These are phyloP conservation scores for Zosterops pallidus DNA, from an alignment of 2,113 vertebrate species.

Conservation along the genomic window DNA sequence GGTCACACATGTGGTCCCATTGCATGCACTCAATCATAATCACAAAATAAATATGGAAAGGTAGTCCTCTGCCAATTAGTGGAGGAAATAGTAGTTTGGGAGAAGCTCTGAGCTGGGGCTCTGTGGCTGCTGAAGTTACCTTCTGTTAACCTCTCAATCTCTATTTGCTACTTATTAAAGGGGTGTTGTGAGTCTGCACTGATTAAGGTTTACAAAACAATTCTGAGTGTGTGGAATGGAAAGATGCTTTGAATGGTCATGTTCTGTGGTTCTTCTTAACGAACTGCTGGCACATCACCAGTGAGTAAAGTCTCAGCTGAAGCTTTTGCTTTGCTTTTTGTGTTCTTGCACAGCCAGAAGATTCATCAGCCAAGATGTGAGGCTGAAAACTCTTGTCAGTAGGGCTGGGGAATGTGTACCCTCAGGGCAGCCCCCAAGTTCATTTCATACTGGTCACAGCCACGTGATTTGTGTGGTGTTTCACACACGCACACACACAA, in stretches of 20 bases:
- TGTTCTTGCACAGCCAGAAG: neutral
- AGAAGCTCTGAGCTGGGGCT: neutral
- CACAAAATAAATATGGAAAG: neutral
- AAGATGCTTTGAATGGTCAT: neutral
- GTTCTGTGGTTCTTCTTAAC: neutral
- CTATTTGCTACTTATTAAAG: neutral
- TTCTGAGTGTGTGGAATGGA: neutral
- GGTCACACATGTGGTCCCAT: neutral
- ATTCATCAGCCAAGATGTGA: neutral
- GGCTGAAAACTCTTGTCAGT: neutral
- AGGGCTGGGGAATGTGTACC: neutral
- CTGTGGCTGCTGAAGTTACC: neutral
- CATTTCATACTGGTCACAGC: neutral
- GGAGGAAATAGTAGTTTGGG: neutral
- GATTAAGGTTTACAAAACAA: neutral
- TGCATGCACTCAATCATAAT: neutral
- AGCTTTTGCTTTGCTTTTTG: neutral
- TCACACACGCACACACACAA: neutral
- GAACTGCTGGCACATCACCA: neutral
- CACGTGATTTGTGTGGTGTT: rapidly evolving
- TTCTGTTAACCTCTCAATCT: neutral
- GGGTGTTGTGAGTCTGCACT: neutral
- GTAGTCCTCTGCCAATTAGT: neutral
- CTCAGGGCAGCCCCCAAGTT: neutral
- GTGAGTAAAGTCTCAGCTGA: neutral